These are phyloP conservation scores for Cichlasoma orientale DNA, from an alignment of 2,797 vertebrate species.

Conservation along the genomic window DNA sequence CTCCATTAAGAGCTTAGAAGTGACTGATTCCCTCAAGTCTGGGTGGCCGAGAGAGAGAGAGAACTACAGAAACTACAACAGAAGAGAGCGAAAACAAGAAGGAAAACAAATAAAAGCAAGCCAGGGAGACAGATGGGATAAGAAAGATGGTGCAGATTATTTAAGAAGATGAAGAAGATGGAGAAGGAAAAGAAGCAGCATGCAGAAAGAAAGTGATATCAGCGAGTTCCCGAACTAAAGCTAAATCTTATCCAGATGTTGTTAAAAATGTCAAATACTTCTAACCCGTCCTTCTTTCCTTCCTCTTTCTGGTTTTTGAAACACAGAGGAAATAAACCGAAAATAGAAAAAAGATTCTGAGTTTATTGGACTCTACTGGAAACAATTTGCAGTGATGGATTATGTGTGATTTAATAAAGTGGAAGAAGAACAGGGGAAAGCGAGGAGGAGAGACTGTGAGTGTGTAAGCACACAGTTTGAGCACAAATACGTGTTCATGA, in stretches of 20 bases:
- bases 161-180: neutral
- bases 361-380: conserved; percentile 34
- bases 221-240: conserved; percentile 39
- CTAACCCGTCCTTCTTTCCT: neutral
- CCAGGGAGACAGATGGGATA: neutral
- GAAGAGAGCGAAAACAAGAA: neutral
- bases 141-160: neutral
- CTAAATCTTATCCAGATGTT: conserved; percentile 66
- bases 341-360: conserved; percentile 13
- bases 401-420: neutral
- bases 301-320: neutral
- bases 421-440: neutral
- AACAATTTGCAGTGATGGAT: conserved; percentile 30
- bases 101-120: neutral
- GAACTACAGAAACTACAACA: neutral
- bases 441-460: neutral
- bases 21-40: conserved; percentile 53
- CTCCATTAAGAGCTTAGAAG: conserved; percentile 74
- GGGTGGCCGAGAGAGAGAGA: conserved; percentile 60
- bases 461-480: neutral
- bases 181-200: neutral
- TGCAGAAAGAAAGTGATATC: conserved; percentile 4
- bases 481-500: neutral
- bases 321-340: neutral
- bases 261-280: conserved; percentile 33